Base-by-base conservation (phyloP, 2,797 vertebrate genomes). In the Alosa sapidissima region DNA sequence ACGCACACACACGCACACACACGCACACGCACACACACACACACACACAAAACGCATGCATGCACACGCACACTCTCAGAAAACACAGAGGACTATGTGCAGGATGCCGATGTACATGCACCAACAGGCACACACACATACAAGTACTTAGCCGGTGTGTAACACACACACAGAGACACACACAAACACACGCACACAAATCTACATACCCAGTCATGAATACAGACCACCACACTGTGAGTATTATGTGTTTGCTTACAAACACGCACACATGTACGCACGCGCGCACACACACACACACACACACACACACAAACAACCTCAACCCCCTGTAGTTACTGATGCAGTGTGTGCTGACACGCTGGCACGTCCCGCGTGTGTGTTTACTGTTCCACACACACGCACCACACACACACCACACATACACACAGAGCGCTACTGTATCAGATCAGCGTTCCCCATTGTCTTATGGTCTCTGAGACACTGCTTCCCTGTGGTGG, bases 1-100 rank as follows among this genome's bases (percentile, higher is more conserved):
- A 82, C 82, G 81, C 55, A 81, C 68, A 68, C 78, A 84, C 82
- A 45, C 81, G 85, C 81, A 68, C 52, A 78, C 48, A 58, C 82
- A 58, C 52, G 10, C 82, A 83, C 68, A 81, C 85, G 87, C 51
- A 28, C 68, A 49, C 52, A 82, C 60, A 81, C 55, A 55, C 68
- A 87, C 81, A 49, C 28, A 62, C 21, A n/a, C 1, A 13, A 41
- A 41, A 58, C 6, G 55, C 55, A 21, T 21, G 54, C 54, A 21
- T 58, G 55, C 62, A 28, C 62, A 28, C 62, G 8, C 60, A 24
- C n/a, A 28, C 62, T 55, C 54, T 58, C 55, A n/a, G 10, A 62
- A 24, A 28, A 24, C 10, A 65, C 24, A 28, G 55, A 7, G 21
- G 3, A 19, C 55, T 58, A 58, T 55, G 55, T 58, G 55, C 55